Evolutionary conservation across 2,888 invertebrate species (phyloP).

Genomic region (Sphecodes monilicornis): DNA sequence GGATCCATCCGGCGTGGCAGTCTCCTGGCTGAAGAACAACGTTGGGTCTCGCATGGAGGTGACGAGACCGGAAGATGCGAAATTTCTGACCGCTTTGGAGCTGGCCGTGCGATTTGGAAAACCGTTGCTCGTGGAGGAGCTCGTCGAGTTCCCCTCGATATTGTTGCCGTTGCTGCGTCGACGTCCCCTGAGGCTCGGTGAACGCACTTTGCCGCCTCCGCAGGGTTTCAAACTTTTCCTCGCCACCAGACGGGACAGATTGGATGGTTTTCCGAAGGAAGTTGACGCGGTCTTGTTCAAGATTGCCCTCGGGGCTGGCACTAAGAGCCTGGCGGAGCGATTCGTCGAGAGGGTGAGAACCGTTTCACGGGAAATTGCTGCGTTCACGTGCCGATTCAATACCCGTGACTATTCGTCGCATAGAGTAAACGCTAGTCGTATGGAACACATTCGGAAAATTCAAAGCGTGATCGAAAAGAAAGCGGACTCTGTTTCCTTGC

Average conservation of each 20-base stretch:
- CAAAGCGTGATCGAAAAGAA: neutral
- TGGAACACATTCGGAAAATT: neutral
- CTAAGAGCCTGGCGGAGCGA: conserved; percentile 80
- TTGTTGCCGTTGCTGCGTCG: conserved; percentile 78
- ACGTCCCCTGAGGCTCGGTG: conserved; percentile 77
- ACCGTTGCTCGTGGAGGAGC: conserved; percentile 80
- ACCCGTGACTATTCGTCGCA: neutral
- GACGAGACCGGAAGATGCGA: conserved; percentile 91
- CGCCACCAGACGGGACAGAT: conserved; percentile 93
- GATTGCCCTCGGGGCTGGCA: conserved; percentile 79
- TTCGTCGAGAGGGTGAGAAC: conserved; percentile 80
- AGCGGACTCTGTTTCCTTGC: too few species aligned
- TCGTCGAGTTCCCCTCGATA: conserved; percentile 79
- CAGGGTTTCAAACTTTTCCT: conserved; percentile 81
- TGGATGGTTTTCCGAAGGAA: conserved; percentile 88
- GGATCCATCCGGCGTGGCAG: conserved; percentile 95
- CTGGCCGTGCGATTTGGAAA: conserved; percentile 88
- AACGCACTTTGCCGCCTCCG: conserved; percentile 77
- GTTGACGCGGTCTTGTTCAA: conserved; percentile 79
- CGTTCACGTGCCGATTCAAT: neutral
- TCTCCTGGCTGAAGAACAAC: conserved; percentile 92
- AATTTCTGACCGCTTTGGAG: conserved; percentile 91
- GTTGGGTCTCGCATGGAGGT: conserved; percentile 90
- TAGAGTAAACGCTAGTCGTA: neutral
- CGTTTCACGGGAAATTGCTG: conserved; percentile 4